phyloP scores from a whole-genome alignment of 2,888 invertebrate species.

The Embidobia sp. region DNA sequence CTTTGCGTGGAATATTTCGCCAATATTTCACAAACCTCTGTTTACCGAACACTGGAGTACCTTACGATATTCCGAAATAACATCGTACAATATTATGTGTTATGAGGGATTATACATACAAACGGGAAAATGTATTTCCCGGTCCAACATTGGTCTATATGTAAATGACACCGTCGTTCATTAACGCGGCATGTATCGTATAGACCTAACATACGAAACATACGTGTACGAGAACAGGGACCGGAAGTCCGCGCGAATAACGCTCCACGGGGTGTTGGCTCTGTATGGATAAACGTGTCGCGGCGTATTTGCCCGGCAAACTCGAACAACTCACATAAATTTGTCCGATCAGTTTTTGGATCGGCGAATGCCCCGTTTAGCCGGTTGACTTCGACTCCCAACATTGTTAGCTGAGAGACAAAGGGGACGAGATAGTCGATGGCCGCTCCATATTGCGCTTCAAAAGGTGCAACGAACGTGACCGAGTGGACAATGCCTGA shows the following conservation, averaged over 20 bases:
- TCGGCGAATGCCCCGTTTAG: slow-evolving; percentile 40
- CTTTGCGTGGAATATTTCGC: too few relatives aligned
- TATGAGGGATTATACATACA: slow-evolving; percentile 60
- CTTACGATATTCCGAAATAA: too few relatives aligned
- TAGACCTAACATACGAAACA: slow-evolving; percentile 45
- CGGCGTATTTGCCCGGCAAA: slow-evolving; percentile 61
- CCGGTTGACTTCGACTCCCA: slow-evolving; percentile 11
- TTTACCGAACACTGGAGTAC: too few relatives aligned
- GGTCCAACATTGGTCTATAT: slow-evolving; percentile 53
- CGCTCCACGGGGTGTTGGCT: slow-evolving; percentile 39
- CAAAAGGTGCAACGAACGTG: slow-evolving; percentile 52
- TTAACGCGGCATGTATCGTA: slow-evolving; percentile 72
- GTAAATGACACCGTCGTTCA: slow-evolving; percentile 75
- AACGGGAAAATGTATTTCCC: slow-evolving; percentile 69
- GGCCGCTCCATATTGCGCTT: slow-evolving; percentile 7
- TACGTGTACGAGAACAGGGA: slow-evolving; percentile 20
- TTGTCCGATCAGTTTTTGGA: slow-evolving; percentile 71
- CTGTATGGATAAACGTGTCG: slow-evolving; percentile 35
- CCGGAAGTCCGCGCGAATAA: slow-evolving; percentile 46
- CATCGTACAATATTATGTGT: slow-evolving; percentile 8
- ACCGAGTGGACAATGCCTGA: slow-evolving; percentile 45
- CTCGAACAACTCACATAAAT: slow-evolving; percentile 73
- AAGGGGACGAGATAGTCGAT: slow-evolving; percentile 21
- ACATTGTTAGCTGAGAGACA: slow-evolving; percentile 26
- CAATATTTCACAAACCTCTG: too few relatives aligned